Conservation (phyloP, 2,888 invertebrate species). For the Drosophila diplacantha region DNA sequence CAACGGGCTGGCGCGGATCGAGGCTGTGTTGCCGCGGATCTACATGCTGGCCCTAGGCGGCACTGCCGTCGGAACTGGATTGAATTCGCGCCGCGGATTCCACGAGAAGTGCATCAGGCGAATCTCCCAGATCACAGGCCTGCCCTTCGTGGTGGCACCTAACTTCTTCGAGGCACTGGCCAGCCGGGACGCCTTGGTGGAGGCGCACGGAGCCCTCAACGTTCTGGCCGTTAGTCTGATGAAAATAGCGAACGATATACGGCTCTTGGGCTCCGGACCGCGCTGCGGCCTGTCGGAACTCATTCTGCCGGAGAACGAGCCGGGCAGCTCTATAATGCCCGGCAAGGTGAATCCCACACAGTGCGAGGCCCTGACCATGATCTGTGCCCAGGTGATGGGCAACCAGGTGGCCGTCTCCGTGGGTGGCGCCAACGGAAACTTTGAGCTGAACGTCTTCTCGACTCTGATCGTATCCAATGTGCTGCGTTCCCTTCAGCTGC, state of each 20-base stretch:
- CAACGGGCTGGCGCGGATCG: conserved; percentile 89
- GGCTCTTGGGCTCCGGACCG: conserved; percentile 95
- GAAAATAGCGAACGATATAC: conserved; percentile 97
- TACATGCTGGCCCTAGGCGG: conserved; percentile 96
- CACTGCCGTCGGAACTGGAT: conserved; percentile 97
- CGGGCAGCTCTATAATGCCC: conserved; percentile 99
- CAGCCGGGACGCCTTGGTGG: conserved; percentile 94
- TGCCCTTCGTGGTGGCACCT: conserved; percentile 94
- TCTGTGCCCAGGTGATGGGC: conserved; percentile 96
- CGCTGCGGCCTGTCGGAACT: conserved; percentile 97
- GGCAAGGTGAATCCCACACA: conserved; percentile 99
- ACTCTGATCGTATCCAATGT: conserved; percentile 96
- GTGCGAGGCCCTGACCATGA: conserved; percentile 98
- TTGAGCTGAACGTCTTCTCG: conserved; percentile 98
- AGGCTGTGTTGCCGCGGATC: conserved; percentile 89
- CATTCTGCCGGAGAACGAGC: conserved; percentile 96
- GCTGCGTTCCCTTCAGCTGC: conserved; percentile 88
- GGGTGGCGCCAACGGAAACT: conserved; percentile 96
- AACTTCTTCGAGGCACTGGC: conserved; percentile 99
- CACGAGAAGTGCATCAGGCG: conserved; percentile 92
- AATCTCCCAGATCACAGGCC: conserved; percentile 87
- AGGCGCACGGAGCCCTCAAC: conserved; percentile 96
- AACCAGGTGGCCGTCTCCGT: conserved; percentile 95
- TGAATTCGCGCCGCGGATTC: conserved; percentile 95
- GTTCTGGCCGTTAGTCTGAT: conserved; percentile 92